Evolutionary conservation across 1,140 invertebrate genomes (phyloP).

Genomic region (Musca vetustissima): DNA sequence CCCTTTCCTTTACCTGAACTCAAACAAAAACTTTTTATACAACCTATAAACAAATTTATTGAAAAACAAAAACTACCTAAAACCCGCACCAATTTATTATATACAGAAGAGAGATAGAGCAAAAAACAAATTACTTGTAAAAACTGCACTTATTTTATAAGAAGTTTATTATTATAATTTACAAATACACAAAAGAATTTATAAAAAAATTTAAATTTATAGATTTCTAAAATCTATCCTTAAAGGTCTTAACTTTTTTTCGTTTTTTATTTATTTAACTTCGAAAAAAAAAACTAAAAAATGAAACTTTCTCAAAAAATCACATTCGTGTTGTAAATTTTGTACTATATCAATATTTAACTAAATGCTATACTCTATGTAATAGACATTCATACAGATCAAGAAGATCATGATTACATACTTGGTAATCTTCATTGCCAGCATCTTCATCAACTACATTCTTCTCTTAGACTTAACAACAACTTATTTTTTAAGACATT

Average conservation of each 20-base stretch:
- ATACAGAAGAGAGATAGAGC: neutral
- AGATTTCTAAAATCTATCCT: neutral
- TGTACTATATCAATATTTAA: conserved; percentile 6
- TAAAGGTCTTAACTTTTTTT: too few species aligned
- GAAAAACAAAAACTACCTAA: too few species aligned
- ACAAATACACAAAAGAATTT: too few species aligned
- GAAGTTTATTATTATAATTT: neutral
- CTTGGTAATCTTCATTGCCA: too few species aligned
- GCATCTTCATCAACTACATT: neutral
- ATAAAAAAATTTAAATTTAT: neutral
- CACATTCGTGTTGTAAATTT: conserved; percentile 10
- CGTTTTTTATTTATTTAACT: too few species aligned
- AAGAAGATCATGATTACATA: too few species aligned
- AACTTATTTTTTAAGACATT: conserved; percentile 13
- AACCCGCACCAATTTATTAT: conserved; percentile 20
- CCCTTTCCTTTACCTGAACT: too few species aligned
- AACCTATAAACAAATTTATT: too few species aligned
- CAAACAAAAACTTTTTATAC: too few species aligned
- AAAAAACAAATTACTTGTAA: neutral
- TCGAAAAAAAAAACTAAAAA: too few species aligned
- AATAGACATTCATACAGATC: neutral
- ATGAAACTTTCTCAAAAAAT: neutral
- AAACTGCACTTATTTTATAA: neutral
- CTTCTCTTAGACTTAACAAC: too few species aligned
- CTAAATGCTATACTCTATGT: neutral